Evolutionary conservation across 2,888 invertebrate species (phyloP), one percentile per base, ranked within the genome.

Genomic region (Elegia similella): DNA sequence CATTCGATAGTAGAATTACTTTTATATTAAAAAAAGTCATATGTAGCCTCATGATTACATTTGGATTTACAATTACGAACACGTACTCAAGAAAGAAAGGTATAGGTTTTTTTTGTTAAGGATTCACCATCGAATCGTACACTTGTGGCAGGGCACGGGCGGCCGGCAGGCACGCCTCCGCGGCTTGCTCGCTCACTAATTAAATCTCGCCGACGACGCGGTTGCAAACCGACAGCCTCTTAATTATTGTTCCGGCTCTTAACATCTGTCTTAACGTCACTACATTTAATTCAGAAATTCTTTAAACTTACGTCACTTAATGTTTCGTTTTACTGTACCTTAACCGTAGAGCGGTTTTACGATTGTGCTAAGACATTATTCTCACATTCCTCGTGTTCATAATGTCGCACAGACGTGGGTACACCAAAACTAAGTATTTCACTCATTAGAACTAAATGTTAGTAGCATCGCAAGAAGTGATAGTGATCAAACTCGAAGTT

Each of bases 221-320:
- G 88, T 87, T 85, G 80, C 82, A 82, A 82, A 85, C 85, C 86
- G 88, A 84, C 88, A 82, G 84, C 86, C 87, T 90, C 89, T 89
- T 90, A 88, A 89, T 89, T 90, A 89, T 89, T 88, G 87, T 86
- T 83, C 84, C 82, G 81, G 82, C 83, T 82, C 84, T 88, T 88
- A 89, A 89, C 89, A 88, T 88, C 86, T 87, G 88, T 87, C 88
- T 89, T 88, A 85, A 84, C 81, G 85, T 86, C 88, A 86, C 84
- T 83, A 72, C 78, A 78, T 85, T 86, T 86, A 85, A 86, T 86
- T 82, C 79, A 68, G 69, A 80, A 81, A 86, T 85, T 83, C 84
- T 83, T 82, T 73, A 34, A 63, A 67, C 72, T 38, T 38, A 38
- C n/a, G 67, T 72, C 72, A 61, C 71, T 72, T 72, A 78, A 78